Conservation (phyloP, 2,888 invertebrate species). For the Chymomyza amoena region DNA sequence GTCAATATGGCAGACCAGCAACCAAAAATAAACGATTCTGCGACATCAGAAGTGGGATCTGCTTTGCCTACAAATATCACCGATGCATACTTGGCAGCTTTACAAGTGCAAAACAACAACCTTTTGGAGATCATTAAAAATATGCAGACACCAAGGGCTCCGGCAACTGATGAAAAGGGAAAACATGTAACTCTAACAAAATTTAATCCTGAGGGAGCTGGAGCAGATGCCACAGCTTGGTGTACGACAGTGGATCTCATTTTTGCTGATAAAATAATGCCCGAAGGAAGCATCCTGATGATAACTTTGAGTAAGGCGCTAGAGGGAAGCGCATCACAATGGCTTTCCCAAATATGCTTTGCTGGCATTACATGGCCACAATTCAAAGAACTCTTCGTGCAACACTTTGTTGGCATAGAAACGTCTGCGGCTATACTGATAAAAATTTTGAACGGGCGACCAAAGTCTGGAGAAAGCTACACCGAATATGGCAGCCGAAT, state of each 20-base stretch:
- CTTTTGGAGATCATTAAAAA: not conserved
- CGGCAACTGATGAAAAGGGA: not conserved
- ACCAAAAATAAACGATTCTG: too few relatives aligned
- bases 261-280: constrained; percentile 5
- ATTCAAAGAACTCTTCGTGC: constrained; percentile 13
- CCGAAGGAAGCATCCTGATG: constrained; percentile 16
- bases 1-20: too few relatives aligned
- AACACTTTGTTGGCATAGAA: constrained; percentile 14
- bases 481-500: constrained; percentile 29
- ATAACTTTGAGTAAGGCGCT: constrained; percentile 24
- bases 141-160: not conserved
- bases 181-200: too few relatives aligned
- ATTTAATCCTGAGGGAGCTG: constrained; percentile 10
- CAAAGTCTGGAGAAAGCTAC: constrained; percentile 6
- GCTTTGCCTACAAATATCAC: not conserved
- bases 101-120: constrained; percentile 5
- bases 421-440: constrained; percentile 2
- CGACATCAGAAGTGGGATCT: not conserved
- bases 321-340: constrained; percentile 24
- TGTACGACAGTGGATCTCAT: constrained; percentile 19
- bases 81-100: not conserved
- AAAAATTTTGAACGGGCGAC: not conserved
- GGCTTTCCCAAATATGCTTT: constrained; percentile 23
- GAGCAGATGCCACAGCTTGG: constrained; percentile 17
- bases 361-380: constrained; percentile 15